Conservation (phyloP, 2,113 vertebrate genomes). For the Triplophysa tibetana region DNA sequence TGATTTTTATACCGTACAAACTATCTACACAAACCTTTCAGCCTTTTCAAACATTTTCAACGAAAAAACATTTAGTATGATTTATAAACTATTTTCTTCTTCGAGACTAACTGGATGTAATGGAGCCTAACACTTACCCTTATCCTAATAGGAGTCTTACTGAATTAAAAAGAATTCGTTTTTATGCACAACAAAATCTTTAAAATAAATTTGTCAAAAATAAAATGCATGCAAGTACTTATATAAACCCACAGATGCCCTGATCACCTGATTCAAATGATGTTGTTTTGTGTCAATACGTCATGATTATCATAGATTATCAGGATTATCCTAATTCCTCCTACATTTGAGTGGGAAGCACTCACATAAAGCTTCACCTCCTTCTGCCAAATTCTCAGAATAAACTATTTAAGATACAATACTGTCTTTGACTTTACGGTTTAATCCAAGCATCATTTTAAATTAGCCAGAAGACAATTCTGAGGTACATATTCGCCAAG, state of each 20-base stretch:
- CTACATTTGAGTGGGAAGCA: slow-evolving; percentile 13
- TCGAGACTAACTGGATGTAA: too few species aligned
- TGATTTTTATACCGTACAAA: too few species aligned
- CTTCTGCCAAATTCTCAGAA: slow-evolving; percentile 1
- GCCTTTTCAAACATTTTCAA: too few species aligned
- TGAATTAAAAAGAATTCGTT: too few species aligned
- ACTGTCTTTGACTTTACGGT: not conserved
- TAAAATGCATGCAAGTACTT: not conserved
- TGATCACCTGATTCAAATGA: not conserved
- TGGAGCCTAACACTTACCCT: too few species aligned
- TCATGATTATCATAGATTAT: slow-evolving; percentile 5
- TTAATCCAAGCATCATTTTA: not conserved
- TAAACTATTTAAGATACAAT: not conserved
- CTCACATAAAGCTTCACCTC: slow-evolving; percentile 10
- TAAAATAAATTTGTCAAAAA: not conserved
- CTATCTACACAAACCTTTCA: too few species aligned
- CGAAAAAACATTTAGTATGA: too few species aligned
- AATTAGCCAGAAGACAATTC: not conserved
- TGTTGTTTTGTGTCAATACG: slow-evolving; percentile 21
- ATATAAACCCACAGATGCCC: slow-evolving; percentile 17
- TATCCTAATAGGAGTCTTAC: too few species aligned
- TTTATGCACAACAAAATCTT: too few species aligned
- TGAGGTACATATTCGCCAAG: not conserved
- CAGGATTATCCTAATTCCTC: slow-evolving; percentile 12
- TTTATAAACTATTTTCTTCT: too few species aligned